Base-by-base conservation (phyloP, 1,140 invertebrate genomes). In the Diabrotica undecimpunctata region DNA sequence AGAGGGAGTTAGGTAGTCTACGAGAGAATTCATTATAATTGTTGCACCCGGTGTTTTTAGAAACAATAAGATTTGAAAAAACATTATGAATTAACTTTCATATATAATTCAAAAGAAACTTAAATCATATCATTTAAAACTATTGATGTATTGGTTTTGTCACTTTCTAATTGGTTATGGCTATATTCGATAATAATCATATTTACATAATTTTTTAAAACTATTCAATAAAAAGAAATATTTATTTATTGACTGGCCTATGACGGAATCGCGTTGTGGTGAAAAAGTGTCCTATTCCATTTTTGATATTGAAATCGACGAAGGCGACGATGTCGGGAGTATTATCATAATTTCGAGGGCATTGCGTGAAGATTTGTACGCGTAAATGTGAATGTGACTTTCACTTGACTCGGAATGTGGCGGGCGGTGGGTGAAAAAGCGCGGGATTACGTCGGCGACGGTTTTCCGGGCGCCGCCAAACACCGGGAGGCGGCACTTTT, bases 341-440 rank as follows among this genome's bases (percentile, higher is more conserved):
- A 12, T 54, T 54, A 54, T 54, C 38, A 60, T 60, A 60, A 60
- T 60, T 60, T 38, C 39, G 41, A 38, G 37, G 58, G 39, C 58
- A 60, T 60, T 60, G 58, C 58, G 58, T 60, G 58, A 60, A 35
- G 58, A 60, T 60, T 60, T 51, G 58, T 60, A 60, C 58, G 58
- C 58, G 46, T 60, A 60, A 60, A 60, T 60, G 58, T 51, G 39
- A 38, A 60, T 60, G 58, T 35, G 58, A 60, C 58, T 60, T 60
- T 60, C 41, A 60, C 37, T 60, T 60, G 41, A 46, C 41, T 46
- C n/a, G 25, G 41, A 46, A 46, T 46, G 41, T 46, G 41, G 6
- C 41, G 41, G 41, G 8, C 3, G n/a, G 41, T 46, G 41, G 41
- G 41, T 25, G 25, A 25, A 25, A 46, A 46, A 39, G 55, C 41